These are phyloP conservation scores for Neodiprion lecontei DNA, from an alignment of 1,140 invertebrate species.

Conservation along the genomic window DNA sequence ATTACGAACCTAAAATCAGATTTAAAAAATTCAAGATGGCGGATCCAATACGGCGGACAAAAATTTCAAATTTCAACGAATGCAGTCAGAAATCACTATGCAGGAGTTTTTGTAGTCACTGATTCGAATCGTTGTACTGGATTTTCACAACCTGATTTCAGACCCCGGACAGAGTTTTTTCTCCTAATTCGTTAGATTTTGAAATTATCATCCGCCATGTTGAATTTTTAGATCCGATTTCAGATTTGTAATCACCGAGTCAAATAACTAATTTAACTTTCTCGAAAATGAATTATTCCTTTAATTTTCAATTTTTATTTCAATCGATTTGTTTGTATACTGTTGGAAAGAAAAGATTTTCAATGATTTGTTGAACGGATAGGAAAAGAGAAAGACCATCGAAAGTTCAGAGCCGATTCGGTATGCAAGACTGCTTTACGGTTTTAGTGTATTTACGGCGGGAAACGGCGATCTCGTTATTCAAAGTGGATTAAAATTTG, in stretches of 20 bases:
- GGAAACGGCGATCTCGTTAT: slow-evolving; percentile 5
- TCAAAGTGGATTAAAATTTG: slow-evolving; percentile 17
- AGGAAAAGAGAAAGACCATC: no score
- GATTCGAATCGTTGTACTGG: background rate
- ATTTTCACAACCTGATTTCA: background rate
- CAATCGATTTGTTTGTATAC: background rate
- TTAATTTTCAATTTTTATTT: background rate
- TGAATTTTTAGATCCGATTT: background rate
- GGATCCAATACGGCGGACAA: no score
- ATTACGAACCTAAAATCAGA: no score
- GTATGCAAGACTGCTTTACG: slow-evolving; percentile 10
- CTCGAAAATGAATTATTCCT: no score
- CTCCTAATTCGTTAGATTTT: no score
- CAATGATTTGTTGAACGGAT: background rate
- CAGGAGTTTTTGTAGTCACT: background rate
- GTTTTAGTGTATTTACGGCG: slow-evolving; percentile 7
- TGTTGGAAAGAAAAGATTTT: background rate
- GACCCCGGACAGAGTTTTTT: background rate
- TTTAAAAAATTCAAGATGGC: no score
- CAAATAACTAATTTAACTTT: background rate
- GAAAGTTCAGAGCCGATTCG: background rate
- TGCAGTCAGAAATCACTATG: no score
- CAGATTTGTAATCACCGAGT: background rate
- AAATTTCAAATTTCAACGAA: no score
- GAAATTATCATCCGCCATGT: no score